These are phyloP conservation scores for Pterois miles DNA, from an alignment of 2,797 vertebrate genomes.

Conservation along the genomic window DNA sequence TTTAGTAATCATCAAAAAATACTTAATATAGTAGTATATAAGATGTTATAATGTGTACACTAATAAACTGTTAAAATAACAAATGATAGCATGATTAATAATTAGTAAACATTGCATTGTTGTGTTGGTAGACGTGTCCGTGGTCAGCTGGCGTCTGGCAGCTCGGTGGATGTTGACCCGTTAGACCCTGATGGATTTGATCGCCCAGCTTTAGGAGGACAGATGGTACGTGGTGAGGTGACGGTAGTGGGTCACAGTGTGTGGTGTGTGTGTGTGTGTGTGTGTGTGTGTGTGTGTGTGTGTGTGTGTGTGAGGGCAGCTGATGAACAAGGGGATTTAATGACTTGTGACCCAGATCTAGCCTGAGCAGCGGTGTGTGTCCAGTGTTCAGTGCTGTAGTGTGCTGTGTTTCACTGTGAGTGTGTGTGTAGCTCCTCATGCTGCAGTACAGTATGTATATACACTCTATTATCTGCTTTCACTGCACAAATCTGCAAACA, in stretches of 20 bases:
- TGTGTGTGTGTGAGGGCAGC: constrained; percentile 34
- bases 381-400: constrained; percentile 13
- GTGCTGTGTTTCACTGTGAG: background rate
- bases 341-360: constrained; percentile 77
- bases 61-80: too few species aligned
- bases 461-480: background rate
- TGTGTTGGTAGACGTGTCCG: background rate
- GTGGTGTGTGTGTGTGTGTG: constrained; percentile 35
- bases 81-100: too few species aligned
- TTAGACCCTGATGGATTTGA: constrained; percentile 75
- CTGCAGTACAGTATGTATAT: background rate
- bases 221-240: constrained; percentile 80
- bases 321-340: constrained; percentile 79
- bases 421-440: background rate
- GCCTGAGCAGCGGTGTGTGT: constrained; percentile 53
- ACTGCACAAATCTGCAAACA: constrained; percentile 23
- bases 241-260: constrained; percentile 26
- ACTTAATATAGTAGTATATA: too few species aligned
- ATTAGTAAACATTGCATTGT: too few species aligned
- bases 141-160: constrained; percentile 63
- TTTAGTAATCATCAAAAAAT: too few species aligned
- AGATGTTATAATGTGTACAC: too few species aligned
- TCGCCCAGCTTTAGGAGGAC: constrained; percentile 75
- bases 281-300: constrained; percentile 34
- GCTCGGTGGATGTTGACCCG: constrained; percentile 65